Evolutionary conservation across 2,113 vertebrate species (phyloP), one percentile per base, ranked within the genome.

Genomic region (Noturus placidus): DNA sequence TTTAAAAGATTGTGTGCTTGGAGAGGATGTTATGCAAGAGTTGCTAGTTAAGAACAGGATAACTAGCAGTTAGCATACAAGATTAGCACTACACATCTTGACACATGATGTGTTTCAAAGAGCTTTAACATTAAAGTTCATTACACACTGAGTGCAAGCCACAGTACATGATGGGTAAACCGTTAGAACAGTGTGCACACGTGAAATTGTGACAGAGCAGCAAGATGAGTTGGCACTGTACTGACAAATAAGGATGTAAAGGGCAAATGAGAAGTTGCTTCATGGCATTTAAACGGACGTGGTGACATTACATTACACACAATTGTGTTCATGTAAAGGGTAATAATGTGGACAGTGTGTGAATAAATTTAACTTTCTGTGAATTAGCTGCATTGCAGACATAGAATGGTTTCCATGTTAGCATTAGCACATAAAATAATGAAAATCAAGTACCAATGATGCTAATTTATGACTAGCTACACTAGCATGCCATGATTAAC

Each of bases 251-350:
- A 33, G 61, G 4, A 17, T 82, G 35, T n/a, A n/a, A 65, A 83
- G 54, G 20, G n/a, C 61, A 83, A 61, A 83, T 42, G 69, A 42
- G 82, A 83, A 83, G 82, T 69, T 83, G 38, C 61, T 83, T 46
- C 82, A 83, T 30, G 38, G 2, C 15, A 57, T 50, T 46, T 54
- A 52, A 67, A 50, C 61, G 9, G 61, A 52, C 30, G 38, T 69
- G 79, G 19, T 25, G 57, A 61, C 7, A 81, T 20, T 56, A 25
- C 35, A 50, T 11, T 20, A 42, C 52, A 17, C 20, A 15, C 15
- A 15, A 78, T 67, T 67, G n/a, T 13, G 6, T 27, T n/a, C 57
- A 20, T 20, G 17, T 20, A 5, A 25, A 10, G 22, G 27, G 30
- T 30, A 27, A 50, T 50, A 50, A 57, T 35, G 14, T 20, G 17